These are phyloP conservation scores for Hemithea aestivaria DNA, from an alignment of 2,888 invertebrate species.

Conservation along the genomic window DNA sequence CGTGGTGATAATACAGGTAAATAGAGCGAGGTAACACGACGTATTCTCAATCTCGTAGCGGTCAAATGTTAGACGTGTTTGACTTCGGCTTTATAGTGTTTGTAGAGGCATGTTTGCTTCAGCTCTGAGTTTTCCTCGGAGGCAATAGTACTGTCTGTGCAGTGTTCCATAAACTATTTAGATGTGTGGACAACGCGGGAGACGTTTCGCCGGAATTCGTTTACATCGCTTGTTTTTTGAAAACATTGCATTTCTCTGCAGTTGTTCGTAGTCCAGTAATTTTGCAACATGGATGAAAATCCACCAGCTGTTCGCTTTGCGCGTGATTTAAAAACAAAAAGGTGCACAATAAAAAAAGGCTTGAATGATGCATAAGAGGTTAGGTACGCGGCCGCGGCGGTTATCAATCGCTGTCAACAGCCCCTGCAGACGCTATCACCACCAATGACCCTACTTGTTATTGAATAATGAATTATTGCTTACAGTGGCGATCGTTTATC, in stretches of 20 bases:
- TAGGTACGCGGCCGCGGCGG: too few species aligned
- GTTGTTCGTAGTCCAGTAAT: too few species aligned
- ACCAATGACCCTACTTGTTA: conserved; percentile 46
- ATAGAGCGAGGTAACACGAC: conserved; percentile 9
- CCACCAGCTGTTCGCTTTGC: too few species aligned
- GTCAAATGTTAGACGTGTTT: conserved; percentile 20
- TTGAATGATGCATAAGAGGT: conserved; percentile 2
- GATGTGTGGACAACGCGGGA: too few species aligned
- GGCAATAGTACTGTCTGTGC: conserved; percentile 7
- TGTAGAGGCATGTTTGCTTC: conserved; percentile 15
- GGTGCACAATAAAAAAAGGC: conserved; percentile 8
- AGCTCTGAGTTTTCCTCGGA: conserved; percentile 5
- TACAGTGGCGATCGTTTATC: conserved; percentile 61
- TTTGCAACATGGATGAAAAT: too few species aligned
- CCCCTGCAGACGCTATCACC: conserved; percentile 10
- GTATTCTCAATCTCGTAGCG: conserved; percentile 20
- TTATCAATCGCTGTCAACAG: conserved; percentile 9
- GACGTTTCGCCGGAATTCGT: too few species aligned
- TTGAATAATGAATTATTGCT: conserved; percentile 28
- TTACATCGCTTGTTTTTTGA: too few species aligned
- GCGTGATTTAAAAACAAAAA: too few species aligned
- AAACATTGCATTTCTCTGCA: too few species aligned
- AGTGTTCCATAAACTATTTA: conserved; percentile 3
- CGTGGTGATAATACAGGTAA: conserved; percentile 20
- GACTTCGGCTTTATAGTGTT: conserved; percentile 9